Evolutionary conservation across 2,888 invertebrate genomes (phyloP).

Genomic region (Cephus pulcher): DNA sequence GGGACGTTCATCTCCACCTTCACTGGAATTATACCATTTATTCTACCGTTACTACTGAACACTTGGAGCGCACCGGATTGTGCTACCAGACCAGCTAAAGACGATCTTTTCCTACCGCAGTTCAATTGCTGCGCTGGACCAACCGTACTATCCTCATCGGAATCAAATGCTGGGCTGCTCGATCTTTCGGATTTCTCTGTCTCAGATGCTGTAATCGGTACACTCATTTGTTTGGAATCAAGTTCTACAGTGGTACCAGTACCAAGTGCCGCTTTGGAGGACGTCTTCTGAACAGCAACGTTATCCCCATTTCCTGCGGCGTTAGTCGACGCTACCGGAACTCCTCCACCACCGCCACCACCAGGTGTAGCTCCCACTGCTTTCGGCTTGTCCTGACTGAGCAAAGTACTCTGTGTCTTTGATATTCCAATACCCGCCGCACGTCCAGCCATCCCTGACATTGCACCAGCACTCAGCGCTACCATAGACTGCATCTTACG

Average conservation of each 20-base stretch:
- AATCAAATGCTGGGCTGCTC: constrained; percentile 94
- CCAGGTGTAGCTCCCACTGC: constrained; percentile 67
- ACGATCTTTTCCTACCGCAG: constrained; percentile 73
- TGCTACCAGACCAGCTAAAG: constrained; percentile 77
- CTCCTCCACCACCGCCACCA: constrained; percentile 48
- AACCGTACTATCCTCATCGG: constrained; percentile 88
- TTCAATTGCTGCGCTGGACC: constrained; percentile 49
- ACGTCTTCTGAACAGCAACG: neutral
- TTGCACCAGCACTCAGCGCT: constrained; percentile 87
- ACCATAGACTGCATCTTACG: constrained; percentile 96
- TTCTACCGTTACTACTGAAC: constrained; percentile 51
- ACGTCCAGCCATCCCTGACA: constrained; percentile 90
- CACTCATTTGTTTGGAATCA: constrained; percentile 18
- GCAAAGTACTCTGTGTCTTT: constrained; percentile 76
- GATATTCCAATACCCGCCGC: constrained; percentile 88
- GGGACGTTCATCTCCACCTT: constrained; percentile 26
- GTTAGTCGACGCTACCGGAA: constrained; percentile 15
- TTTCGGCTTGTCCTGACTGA: constrained; percentile 80
- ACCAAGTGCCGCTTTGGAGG: neutral
- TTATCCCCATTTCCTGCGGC: neutral
- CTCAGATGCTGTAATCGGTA: constrained; percentile 67
- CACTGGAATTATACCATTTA: constrained; percentile 52
- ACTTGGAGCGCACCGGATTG: constrained; percentile 73
- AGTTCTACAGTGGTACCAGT: constrained; percentile 5
- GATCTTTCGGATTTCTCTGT: constrained; percentile 84